These are phyloP conservation scores for Pocillopora damicornis DNA, from an alignment of 64 coral and sea anemone species.

Conservation along the genomic window DNA sequence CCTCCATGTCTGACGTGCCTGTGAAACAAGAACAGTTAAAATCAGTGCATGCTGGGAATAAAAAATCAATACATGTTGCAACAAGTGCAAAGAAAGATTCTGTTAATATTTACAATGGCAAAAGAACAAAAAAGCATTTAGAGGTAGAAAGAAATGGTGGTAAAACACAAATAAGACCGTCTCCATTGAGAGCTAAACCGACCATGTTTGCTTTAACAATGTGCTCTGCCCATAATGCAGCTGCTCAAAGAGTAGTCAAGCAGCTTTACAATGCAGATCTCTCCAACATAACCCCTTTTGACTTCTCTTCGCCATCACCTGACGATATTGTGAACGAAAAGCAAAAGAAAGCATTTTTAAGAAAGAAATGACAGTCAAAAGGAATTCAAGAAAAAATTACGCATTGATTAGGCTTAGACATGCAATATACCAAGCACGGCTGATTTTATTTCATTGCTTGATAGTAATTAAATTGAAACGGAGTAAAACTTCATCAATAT, in stretches of 20 bases:
- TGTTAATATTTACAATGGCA: background rate
- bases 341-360: constrained; percentile 60
- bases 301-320: constrained; percentile 78
- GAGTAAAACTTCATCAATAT: too few relatives aligned
- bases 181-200: constrained; percentile 39
- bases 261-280: constrained; percentile 8
- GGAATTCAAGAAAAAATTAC: too few relatives aligned
- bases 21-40: background rate
- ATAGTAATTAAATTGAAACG: too few relatives aligned
- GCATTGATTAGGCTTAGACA: too few relatives aligned
- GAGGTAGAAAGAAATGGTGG: background rate
- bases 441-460: too few relatives aligned
- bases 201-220: constrained; percentile 76
- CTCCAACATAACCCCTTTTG: constrained; percentile 39
- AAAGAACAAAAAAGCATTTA: background rate
- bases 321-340: constrained; percentile 79
- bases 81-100: background rate
- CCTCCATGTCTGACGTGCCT: background rate
- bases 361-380: constrained; percentile 16
- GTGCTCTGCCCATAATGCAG: background rate
- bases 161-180: background rate
- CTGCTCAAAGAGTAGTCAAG: constrained; percentile 19
- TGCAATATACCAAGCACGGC: too few relatives aligned
- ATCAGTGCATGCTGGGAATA: too few relatives aligned
- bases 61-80: background rate